Conservation (phyloP, 2,113 vertebrate genomes). For the Haemorhous mexicanus region DNA sequence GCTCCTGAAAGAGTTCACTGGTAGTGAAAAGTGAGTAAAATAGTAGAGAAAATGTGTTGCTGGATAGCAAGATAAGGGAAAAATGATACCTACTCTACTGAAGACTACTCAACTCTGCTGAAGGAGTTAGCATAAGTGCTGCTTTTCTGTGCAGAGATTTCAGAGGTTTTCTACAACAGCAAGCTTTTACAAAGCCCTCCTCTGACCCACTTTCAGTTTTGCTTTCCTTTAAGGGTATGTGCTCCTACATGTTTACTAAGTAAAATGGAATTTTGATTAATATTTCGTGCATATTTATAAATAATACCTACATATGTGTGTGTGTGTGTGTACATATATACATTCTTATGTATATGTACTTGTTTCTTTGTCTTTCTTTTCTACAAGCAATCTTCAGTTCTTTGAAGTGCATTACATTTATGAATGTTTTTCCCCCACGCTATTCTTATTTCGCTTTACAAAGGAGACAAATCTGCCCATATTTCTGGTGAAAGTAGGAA, state of each 20-base stretch:
- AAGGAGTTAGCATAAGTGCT: background rate
- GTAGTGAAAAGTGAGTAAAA: background rate
- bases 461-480: background rate
- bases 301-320: fast-evolving
- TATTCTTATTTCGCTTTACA: background rate
- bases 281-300: background rate
- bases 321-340: too few relatives aligned
- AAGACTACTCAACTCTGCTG: background rate
- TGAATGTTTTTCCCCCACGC: background rate
- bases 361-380: background rate
- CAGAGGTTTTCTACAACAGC: background rate
- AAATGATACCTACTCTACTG: background rate
- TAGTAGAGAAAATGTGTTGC: background rate
- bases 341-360: background rate
- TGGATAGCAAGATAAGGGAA: background rate
- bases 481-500: background rate
- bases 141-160: background rate
- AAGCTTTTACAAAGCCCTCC: background rate
- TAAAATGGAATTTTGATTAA: background rate
- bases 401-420: background rate
- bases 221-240: background rate
- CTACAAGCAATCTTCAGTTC: background rate
- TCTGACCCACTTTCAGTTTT: background rate
- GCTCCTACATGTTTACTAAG: background rate
- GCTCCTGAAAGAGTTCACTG: background rate